Base-by-base conservation (phyloP, 1,140 invertebrate genomes). In the Aricia agestis region DNA sequence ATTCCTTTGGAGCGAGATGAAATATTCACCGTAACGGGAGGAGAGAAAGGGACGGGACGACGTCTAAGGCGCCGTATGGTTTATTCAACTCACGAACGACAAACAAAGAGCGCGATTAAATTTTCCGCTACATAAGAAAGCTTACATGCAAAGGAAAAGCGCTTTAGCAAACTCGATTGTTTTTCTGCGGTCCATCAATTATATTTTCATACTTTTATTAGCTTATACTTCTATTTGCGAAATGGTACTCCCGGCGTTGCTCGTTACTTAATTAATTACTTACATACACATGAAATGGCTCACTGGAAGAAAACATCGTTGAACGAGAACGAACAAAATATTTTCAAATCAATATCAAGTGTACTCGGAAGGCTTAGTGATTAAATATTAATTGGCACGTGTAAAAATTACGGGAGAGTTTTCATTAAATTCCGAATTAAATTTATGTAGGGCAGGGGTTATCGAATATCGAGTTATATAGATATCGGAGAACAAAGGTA, bases 91-190 rank as follows among this genome's bases (percentile, higher is more conserved):
- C 86, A 89, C 85, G 86, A 77, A 81, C 74, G 78, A 72, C 75
- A 81, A 85, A 86, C 84, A 86, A 85, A 87, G 82, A 82, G 80
- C 77, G 74, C 84, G 86, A 89, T 89, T 87, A 89, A 87, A 89
- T 89, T 89, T 86, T 86, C 84, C 85, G 84, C 82, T 86, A 88
- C 84, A 88, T 88, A 86, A 85, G 84, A 83, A 81, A 86, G 68
- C 77, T 52, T 77, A 80, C 79, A 85, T 80, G 79, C 78, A 80
- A 80, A 76, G 75, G 80, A 80, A 82, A 80, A 76, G 74, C 72
- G 78, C 72, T 77, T 79, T 77, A 74, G 73, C 76, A 70, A 66
- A 70, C 58, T 72, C 63, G 76, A 79, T 77, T 77, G 76, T 76
- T 76, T 79, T 75, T 76, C 68, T 78, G 69, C 68, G 52, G 36